Evolutionary conservation across 2,797 vertebrate species (phyloP), one percentile per base, ranked within the genome.

Genomic region (Eulemur rubriventer): DNA sequence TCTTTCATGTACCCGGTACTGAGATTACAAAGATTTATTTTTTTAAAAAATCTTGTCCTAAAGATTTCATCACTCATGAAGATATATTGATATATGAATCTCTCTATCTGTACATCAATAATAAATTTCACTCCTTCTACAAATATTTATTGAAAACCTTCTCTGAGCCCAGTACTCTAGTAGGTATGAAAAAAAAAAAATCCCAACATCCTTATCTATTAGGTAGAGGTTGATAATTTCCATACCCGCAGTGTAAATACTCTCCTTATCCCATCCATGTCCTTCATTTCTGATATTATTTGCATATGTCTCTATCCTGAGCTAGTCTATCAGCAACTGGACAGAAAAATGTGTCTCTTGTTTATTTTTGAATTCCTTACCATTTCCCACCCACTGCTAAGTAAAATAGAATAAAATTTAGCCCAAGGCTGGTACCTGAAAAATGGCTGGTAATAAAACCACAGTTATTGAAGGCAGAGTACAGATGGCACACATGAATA

Each of bases 381-480:
- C 22, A 22, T 30, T 82, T 95, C 26, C n/a, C 50, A 79, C 16
- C 14, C 33, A 76, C 5, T 17, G 20, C 75, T 48, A 82, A 95
- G 14, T 59, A 96, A 91, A 93, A 91, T 17, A 87, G 72, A 76
- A 85, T 72, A 75, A 93, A 96, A 92, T 80, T 67, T 86, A 92
- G 87, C 93, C 63, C 41, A 73, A 35, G 55, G 80, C 69, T 91
- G 33, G 43, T 70, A 90, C 76, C 83, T 96, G 76, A 94, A 96
- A 96, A 97, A 97, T 94, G 81, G 59, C 57, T 79, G n/a, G 89
- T 83, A 90, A 96, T 94, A 97, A 96, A 96, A 89, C 13, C 38
- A 59, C 30, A 65, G 95, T 96, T 97, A 95, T 96, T 97, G 95
- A 96, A 96, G 84, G 35, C 28, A 92, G 24, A 81, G 65, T 57